phyloP scores from a whole-genome alignment of 2,797 vertebrate genomes.

The Acanthiza pusilla region DNA sequence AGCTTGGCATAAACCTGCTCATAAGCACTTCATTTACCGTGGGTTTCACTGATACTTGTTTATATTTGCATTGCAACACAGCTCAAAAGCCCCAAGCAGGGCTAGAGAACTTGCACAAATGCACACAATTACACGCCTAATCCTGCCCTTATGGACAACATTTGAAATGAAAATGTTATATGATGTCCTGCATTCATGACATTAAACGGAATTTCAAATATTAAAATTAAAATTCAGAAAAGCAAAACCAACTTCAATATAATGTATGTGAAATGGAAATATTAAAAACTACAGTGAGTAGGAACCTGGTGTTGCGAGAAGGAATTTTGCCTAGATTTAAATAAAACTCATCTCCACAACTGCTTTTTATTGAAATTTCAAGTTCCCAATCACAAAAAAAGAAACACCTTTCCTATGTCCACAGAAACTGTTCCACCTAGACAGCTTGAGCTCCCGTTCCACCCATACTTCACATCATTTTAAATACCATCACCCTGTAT shows the following conservation, averaged over 20 bases:
- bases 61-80: neutral
- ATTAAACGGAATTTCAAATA: neutral
- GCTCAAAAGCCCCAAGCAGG: neutral
- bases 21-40: neutral
- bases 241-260: neutral
- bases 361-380: neutral
- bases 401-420: neutral
- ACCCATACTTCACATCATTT: neutral
- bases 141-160: neutral
- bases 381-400: neutral
- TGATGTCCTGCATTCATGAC: neutral
- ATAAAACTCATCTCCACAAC: rapidly evolving
- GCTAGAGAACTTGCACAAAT: neutral
- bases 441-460: neutral
- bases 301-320: neutral
- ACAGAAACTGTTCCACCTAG: neutral
- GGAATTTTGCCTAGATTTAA: neutral
- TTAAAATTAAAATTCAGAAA: neutral
- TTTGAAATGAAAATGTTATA: neutral
- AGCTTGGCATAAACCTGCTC: neutral
- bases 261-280: neutral
- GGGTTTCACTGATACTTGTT: neutral
- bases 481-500: neutral
- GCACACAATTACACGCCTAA: neutral
- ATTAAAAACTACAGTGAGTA: neutral